Base-by-base conservation (phyloP, 1,140 invertebrate genomes). In the Manduca sexta region DNA sequence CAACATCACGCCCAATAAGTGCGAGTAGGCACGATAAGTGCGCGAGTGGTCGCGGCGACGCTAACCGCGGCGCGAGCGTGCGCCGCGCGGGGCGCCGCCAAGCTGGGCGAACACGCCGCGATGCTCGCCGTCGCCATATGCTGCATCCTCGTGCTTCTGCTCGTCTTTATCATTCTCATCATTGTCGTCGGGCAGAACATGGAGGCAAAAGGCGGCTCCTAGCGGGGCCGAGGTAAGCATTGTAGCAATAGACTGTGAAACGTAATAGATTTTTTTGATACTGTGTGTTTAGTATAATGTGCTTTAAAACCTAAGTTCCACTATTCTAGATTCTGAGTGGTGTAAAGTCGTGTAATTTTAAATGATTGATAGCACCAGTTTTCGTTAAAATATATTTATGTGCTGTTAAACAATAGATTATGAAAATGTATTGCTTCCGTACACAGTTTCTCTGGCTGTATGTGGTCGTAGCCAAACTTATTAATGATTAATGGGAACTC, bases 71-170 rank as follows among this genome's bases (percentile, higher is more conserved):
- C 72, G 65, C 68, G 63, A 26, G 40, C 56, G 45, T 64, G 72
- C 67, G 76, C 73, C 56, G 66, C 71, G 64, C 60, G 44, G 39
- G 52, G 72, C 62, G 64, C 65, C 64, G 59, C 59, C 80, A 86
- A 82, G 67, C 84, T 87, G 86, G 84, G 86, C 73, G 82, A 86
- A 53, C 85, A 87, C 79, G 77, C 81, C 56, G 83, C 86, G 54
- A 93, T 93, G 92, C 91, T 93, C 58, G 92, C 92, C 17, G 91
- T 93, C 54, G 92, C 92, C 64, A 92, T 93, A 58, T 93, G 92
- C 82, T 93, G 92, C 79, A 92, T 93, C 60, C 84, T 93, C 46
- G 91, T 93, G 56, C 87, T 93, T 49, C 86, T 93, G 61, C 89
- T 90, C 50, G 92, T 93, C 49, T 93, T 93, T 87, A 93, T 93